Evolutionary conservation across 1,140 invertebrate genomes (phyloP), one percentile per base, ranked within the genome.

Genomic region (Phortica variegata): DNA sequence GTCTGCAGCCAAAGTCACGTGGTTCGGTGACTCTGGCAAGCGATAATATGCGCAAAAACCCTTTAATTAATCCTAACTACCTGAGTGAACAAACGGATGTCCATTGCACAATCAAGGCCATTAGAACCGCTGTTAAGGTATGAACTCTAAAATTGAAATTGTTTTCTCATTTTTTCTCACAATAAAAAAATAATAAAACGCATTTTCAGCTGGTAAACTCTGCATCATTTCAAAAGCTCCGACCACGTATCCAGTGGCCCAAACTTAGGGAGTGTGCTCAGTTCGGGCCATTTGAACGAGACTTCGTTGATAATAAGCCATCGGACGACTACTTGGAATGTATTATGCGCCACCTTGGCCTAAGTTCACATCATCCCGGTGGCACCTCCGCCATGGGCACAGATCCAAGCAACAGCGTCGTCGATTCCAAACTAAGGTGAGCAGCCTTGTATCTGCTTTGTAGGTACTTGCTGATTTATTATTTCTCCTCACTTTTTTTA

Each of bases 11-110:
- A 0, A 75, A 77, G 26, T 88, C 86, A 32, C 78, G 84, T 42
- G 89, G 89, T 2, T 78, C 60, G 6, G 65, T 91, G 2, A 77
- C 72, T 1, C 58, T 90, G 0, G 61, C 58, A 18, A 80, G 80
- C 29, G 69, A 58, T 9, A 81, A 84, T 62, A 83, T 87, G 17
- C 69, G 71, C 0, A 68, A 70, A 1, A 79, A 82, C 33, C 89
- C 89, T 0, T 66, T 82, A 5, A 87, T 93, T 13, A 83, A 93
- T 75, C 89, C 90, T 0, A 83, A 85, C 34, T 91, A 90, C 65
- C 73, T 91, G n/a, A 74, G 80, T 10, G 58, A 81, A 3, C 52
- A 73, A 0, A 72, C 77, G 10, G 87, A 90, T 61, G 66, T 89
- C 3, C 52, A 62, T 6, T 88, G 86, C 58, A 84, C 83, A 44